These are phyloP conservation scores for Himalopsyche kuldschensis DNA, from an alignment of 2,888 invertebrate species.

Conservation along the genomic window DNA sequence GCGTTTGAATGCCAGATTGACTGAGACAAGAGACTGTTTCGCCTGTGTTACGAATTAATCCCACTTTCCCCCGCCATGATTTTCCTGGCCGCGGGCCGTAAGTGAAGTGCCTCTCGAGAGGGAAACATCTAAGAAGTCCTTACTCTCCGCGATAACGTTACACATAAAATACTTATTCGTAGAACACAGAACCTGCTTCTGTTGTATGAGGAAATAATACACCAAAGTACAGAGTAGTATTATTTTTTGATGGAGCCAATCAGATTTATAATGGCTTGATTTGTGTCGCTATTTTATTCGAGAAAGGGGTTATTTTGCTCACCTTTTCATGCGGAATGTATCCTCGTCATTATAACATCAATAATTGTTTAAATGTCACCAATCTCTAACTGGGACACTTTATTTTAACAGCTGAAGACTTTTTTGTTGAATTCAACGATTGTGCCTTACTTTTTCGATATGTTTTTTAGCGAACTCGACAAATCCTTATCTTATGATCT, in stretches of 20 bases:
- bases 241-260: background rate
- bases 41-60: background rate
- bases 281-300: background rate
- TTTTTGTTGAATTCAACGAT: no score
- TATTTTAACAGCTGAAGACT: no score
- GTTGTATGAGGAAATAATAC: background rate
- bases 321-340: background rate
- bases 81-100: background rate
- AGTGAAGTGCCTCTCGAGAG: background rate
- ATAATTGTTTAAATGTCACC: no score
- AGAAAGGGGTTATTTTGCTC: background rate
- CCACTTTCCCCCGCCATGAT: background rate
- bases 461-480: no score
- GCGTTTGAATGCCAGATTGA: background rate
- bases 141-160: background rate
- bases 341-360: background rate
- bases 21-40: background rate
- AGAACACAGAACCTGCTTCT: background rate
- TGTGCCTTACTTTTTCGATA: no score
- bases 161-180: background rate
- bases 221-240: background rate
- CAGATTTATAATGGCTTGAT: background rate
- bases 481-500: no score
- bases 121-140: background rate
- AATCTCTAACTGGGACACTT: no score